Conservation (phyloP, 2,888 invertebrate genomes). For the Tinea trinotella region DNA sequence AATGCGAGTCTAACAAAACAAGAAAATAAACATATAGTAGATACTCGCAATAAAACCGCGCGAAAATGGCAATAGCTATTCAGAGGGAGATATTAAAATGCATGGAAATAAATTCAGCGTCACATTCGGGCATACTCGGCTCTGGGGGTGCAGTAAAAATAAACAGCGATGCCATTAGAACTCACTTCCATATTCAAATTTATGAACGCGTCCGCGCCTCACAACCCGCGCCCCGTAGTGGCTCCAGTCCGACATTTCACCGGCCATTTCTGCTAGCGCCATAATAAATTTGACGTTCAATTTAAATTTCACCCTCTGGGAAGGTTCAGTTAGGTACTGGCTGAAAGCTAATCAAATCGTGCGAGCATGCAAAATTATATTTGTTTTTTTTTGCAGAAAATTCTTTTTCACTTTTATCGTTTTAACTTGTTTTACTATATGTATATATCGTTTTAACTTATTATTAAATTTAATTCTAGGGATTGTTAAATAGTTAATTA, state of each 20-base stretch:
- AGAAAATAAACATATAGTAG: slow-evolving; percentile 25
- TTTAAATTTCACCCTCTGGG: slow-evolving; percentile 50
- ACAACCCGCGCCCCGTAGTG: slow-evolving; percentile 30
- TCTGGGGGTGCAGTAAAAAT: slow-evolving; percentile 72
- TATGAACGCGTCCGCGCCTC: slow-evolving; percentile 61
- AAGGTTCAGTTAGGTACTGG: slow-evolving; percentile 5
- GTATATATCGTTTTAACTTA: no score
- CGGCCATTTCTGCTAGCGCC: slow-evolving; percentile 31
- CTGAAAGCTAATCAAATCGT: slow-evolving; percentile 2
- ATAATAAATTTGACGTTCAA: slow-evolving; percentile 56
- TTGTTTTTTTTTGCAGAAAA: no score
- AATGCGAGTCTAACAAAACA: slow-evolving; percentile 55
- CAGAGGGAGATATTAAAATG: slow-evolving; percentile 73
- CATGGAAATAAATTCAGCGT: slow-evolving; percentile 74
- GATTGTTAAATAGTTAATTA: no score
- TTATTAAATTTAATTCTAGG: no score
- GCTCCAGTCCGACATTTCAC: slow-evolving; percentile 9
- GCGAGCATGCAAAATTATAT: not conserved
- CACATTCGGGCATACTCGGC: slow-evolving; percentile 69
- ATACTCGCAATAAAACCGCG: slow-evolving; percentile 60
- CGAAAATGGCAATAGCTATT: slow-evolving; percentile 71
- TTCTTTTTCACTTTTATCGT: no score
- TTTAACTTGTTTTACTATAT: no score
- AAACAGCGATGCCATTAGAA: slow-evolving; percentile 74
- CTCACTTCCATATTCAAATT: slow-evolving; percentile 75